phyloP scores from a whole-genome alignment of 2,888 invertebrate species.

The Cyclophora albipunctata region DNA sequence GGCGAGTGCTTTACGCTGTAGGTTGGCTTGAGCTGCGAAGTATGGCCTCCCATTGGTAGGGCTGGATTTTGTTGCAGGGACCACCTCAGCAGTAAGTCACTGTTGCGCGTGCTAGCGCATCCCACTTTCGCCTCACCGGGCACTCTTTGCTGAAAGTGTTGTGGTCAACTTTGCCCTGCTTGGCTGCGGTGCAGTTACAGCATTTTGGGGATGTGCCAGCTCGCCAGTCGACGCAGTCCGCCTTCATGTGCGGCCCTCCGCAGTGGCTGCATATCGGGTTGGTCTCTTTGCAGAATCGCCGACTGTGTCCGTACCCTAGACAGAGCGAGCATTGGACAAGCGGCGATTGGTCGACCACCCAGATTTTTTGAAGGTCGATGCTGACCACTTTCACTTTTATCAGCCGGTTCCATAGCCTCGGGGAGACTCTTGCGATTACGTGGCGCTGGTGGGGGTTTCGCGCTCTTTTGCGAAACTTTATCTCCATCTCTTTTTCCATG shows the following conservation, averaged over 20 bases:
- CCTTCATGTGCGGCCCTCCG: not conserved
- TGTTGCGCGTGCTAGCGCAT: conserved; percentile 5
- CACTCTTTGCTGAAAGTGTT: conserved; percentile 9
- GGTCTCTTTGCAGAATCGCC: conserved; percentile 4
- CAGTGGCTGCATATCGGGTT: conserved; percentile 1
- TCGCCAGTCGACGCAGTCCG: not conserved
- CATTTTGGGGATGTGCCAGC: not conserved
- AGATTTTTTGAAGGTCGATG: not conserved
- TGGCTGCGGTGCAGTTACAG: not conserved
- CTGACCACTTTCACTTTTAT: not conserved
- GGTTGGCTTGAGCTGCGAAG: not conserved
- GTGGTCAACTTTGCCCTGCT: not conserved
- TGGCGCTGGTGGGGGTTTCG: too few relatives aligned
- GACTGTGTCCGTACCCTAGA: too few relatives aligned
- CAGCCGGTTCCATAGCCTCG: conserved; percentile 1
- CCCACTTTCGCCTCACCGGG: conserved; percentile 7
- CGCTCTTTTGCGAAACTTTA: too few relatives aligned
- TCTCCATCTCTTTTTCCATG: too few relatives aligned
- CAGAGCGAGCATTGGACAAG: too few relatives aligned
- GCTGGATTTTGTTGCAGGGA: not conserved
- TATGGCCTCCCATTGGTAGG: too few relatives aligned
- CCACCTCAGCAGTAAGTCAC: conserved; percentile 14
- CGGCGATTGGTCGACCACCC: conserved; percentile 7
- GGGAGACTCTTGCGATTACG: conserved; percentile 6
- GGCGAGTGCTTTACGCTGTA: not conserved